Base-by-base conservation (phyloP, 2,888 invertebrate species). In the Blastobasis adustella region DNA sequence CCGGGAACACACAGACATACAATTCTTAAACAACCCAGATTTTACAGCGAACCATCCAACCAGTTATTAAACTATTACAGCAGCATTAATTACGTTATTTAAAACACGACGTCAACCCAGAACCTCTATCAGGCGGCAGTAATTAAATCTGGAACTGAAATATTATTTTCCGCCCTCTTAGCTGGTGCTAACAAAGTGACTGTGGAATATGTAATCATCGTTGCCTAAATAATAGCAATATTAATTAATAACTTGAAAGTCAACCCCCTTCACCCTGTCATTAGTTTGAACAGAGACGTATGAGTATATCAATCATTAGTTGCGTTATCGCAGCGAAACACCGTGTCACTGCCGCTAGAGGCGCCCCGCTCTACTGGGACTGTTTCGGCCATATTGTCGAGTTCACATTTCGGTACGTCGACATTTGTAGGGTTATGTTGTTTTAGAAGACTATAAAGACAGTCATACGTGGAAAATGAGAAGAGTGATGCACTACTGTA, bases 181-280 rank as follows among this genome's bases (percentile, higher is more conserved):
- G 23, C 23, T 23, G 23, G 23, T 23, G 23, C 23, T 23, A 23
- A n/a, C 42, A 5, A 42, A 9, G 42, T 9, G 5, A 42, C n/a
- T 42, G 9, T 39, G 57, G 63, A 72, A 66, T 66, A 59, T 72
- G 69, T 76, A 73, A 76, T 74, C 67, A 69, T 63, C 58, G 58
- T 62, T 62, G 69, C 72, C 74, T 71, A 76, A 85, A 84, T 83
- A 84, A 82, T 80, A 82, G 78, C 76, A 74, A 75, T 80, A 84
- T 84, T 86, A 87, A 87, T 87, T 87, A 87, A 81, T 85, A 83
- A 85, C 83, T 82, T 76, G 75, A 79, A 84, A 87, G 85, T 86
- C 83, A 87, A 85, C 85, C 82, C 70, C 74, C 75, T 79, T 79
- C 77, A 73, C 79, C 82, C 83, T 82, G 82, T 85, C 87, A 85